phyloP scores from a whole-genome alignment of 2,888 invertebrate genomes.

The Apamea epomidion region DNA sequence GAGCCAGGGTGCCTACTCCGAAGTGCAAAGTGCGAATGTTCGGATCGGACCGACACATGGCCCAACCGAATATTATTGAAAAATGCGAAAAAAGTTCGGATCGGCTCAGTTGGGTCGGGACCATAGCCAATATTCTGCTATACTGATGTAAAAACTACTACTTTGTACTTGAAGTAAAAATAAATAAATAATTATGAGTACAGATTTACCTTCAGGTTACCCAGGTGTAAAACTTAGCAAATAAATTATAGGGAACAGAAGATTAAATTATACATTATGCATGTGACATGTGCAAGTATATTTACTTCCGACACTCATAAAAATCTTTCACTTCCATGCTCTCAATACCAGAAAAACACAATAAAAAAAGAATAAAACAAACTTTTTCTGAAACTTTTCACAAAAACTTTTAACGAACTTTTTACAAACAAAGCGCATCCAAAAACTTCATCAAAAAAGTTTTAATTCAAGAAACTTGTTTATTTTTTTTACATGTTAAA shows the following conservation, averaged over 20 bases:
- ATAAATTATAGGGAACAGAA: neutral
- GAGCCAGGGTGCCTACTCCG: too few relatives aligned
- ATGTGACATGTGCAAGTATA: neutral
- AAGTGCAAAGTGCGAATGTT: too few relatives aligned
- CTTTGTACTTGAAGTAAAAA: too few relatives aligned
- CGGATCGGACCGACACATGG: too few relatives aligned
- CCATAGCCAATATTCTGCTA: too few relatives aligned
- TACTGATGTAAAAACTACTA: too few relatives aligned
- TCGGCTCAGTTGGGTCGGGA: too few relatives aligned
- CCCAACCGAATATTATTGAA: too few relatives aligned
- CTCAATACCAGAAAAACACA: neutral
- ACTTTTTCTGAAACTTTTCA: neutral
- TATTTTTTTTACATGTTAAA: slow-evolving; percentile 48
- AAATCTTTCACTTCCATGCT: slow-evolving; percentile 2
- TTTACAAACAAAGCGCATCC: slow-evolving; percentile 45
- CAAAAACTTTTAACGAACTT: slow-evolving; percentile 47
- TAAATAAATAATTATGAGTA: too few relatives aligned
- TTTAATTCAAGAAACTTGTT: slow-evolving; percentile 44
- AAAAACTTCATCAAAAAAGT: slow-evolving; percentile 31
- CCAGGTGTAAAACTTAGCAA: neutral
- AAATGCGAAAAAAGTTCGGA: too few relatives aligned
- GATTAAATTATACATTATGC: neutral
- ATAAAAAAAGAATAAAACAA: neutral
- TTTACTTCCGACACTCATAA: neutral
- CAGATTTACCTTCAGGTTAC: too few relatives aligned